Evolutionary conservation across 1,140 invertebrate genomes (phyloP).

Genomic region (Drosophila albomicans): DNA sequence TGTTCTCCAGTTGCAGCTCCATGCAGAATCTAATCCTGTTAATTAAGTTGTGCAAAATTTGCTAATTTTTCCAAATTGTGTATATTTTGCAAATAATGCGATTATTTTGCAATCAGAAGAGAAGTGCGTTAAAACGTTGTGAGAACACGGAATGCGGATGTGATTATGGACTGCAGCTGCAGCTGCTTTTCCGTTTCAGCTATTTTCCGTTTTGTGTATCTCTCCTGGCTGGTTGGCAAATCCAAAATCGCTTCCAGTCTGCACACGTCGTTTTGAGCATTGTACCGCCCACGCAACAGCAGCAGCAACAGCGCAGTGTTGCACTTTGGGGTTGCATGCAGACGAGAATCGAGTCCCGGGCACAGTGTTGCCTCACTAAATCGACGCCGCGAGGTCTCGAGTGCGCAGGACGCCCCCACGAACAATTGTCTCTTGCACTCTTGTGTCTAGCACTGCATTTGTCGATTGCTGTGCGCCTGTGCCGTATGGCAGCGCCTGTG

Average conservation of each 20-base stretch:
- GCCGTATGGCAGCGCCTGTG: slow-evolving; percentile 64
- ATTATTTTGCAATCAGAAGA: slow-evolving; percentile 1
- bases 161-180: slow-evolving; percentile 30
- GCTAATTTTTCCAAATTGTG: neutral
- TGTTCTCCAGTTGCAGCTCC: slow-evolving; percentile 29
- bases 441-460: slow-evolving; percentile 12
- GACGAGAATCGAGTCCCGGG: neutral
- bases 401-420: slow-evolving; percentile 44
- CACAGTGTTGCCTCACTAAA: slow-evolving; percentile 34
- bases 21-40: slow-evolving; percentile 3
- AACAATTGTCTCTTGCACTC: neutral
- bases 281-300: slow-evolving; percentile 34
- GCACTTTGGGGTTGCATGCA: slow-evolving; percentile 63
- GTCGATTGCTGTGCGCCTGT: slow-evolving; percentile 60
- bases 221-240: slow-evolving; percentile 24
- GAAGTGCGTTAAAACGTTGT: slow-evolving; percentile 1
- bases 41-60: neutral
- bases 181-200: slow-evolving; percentile 24
- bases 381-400: neutral
- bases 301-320: slow-evolving; percentile 18
- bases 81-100: neutral
- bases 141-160: slow-evolving; percentile 19
- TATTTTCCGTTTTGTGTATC: slow-evolving; percentile 52
- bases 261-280: slow-evolving; percentile 26
- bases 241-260: slow-evolving; percentile 61